A percentile compares a stretch with the other conserved stretches of the same genome.
These are phyloP conservation scores for Eretmocerus hayati DNA, from an alignment of 2,888 invertebrate species.

Conservation along the genomic window DNA sequence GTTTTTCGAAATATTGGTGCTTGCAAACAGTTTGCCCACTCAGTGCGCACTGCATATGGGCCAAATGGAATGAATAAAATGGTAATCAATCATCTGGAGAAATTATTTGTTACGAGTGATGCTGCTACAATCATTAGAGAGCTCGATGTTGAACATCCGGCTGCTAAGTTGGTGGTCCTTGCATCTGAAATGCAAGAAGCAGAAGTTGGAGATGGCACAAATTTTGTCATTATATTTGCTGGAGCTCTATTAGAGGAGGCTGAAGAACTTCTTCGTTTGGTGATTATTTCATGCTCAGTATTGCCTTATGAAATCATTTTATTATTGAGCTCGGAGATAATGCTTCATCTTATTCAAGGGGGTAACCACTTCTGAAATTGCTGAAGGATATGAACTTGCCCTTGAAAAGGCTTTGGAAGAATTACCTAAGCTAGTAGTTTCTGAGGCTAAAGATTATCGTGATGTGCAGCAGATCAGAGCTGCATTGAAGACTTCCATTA, in stretches of 20 bases:
- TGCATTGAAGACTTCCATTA: conserved; percentile 75
- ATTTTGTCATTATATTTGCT: conserved; percentile 92
- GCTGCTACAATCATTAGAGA: conserved; percentile 96
- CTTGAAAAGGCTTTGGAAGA: conserved; percentile 83
- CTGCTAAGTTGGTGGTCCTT: conserved; percentile 91
- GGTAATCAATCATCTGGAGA: conserved; percentile 98
- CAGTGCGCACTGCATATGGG: conserved; percentile 91
- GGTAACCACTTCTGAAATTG: conserved; percentile 92
- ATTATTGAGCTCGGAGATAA: no score
- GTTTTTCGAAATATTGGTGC: conserved; percentile 92
- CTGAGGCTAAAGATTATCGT: conserved; percentile 64
- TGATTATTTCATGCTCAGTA: conserved; percentile 38
- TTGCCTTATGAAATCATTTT: background rate
- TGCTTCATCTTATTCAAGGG: conserved; percentile 52
- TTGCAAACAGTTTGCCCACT: conserved; percentile 91
- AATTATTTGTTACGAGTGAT: conserved; percentile 97
- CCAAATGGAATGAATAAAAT: conserved; percentile 99
- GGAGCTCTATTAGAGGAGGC: conserved; percentile 88
- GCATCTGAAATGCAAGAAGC: conserved; percentile 98
- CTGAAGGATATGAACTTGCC: conserved; percentile 90
- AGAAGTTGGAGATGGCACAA: conserved; percentile 98
- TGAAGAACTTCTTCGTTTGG: conserved; percentile 83
- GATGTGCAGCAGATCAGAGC: conserved; percentile 65
- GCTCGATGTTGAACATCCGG: conserved; percentile 96
- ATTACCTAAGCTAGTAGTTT: conserved; percentile 71